Percentiles rank a stretch among this genome's conserved stretches.
Conservation (phyloP, 2,797 vertebrate species). For the Pseudochirops corinnae region DNA sequence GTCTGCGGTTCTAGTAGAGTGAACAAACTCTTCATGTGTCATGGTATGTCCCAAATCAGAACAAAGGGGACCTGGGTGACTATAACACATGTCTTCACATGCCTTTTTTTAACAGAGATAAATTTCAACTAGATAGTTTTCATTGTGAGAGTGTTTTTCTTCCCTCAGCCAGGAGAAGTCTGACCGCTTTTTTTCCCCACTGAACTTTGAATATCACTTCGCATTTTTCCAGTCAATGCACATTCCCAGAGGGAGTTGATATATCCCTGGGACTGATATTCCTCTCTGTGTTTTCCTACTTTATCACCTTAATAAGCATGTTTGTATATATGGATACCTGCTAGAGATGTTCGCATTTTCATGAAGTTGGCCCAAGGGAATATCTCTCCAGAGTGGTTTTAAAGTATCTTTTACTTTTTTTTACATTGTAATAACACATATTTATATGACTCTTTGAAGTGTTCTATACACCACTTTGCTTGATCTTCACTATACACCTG, state of each 20-base stretch:
- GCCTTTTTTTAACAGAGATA: background rate
- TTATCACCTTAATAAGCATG: constrained; percentile 52
- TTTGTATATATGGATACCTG: constrained; percentile 35
- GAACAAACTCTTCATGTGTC: background rate
- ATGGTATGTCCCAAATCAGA: background rate
- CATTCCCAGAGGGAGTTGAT: fast-evolving
- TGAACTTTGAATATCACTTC: background rate
- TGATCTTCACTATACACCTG: background rate
- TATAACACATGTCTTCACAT: background rate
- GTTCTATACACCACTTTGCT: background rate
- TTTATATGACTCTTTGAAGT: background rate
- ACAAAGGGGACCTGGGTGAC: background rate
- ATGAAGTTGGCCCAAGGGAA: constrained; percentile 55
- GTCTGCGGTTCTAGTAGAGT: background rate
- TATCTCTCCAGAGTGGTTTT: constrained; percentile 15
- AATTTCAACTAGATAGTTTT: background rate
- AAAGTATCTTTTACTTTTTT: background rate
- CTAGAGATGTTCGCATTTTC: background rate
- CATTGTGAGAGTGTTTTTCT: background rate
- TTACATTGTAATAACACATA: background rate
- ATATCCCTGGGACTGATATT: background rate
- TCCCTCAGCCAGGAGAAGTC: background rate
- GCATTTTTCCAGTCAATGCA: fast-evolving
- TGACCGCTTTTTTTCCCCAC: background rate
- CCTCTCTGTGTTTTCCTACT: constrained; percentile 7